Evolutionary conservation across 2,113 vertebrate genomes (phyloP).

Genomic region (rat (Rattus norvegicus)): GRCr8 NC_086019.1:225734501-225735000

Average conservation of each 20-base stretch:
- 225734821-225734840: constrained; percentile 30
- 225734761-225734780: background rate
- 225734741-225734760: constrained; percentile 59
- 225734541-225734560: background rate
- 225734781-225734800: constrained; percentile 34
- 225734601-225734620: constrained; percentile 16
- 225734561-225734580: background rate
- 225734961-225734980: background rate
- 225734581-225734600: constrained; percentile 30
- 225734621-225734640: constrained; percentile 57
- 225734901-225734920: background rate
- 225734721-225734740: constrained; percentile 57
- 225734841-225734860: constrained; percentile 32
- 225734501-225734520: background rate
- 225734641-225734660: constrained; percentile 36
- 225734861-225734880: background rate
- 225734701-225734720: constrained; percentile 54
- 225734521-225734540: constrained; percentile 35
- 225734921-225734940: background rate
- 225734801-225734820: constrained; percentile 32
- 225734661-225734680: constrained; percentile 43
- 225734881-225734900: background rate
- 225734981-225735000: background rate
- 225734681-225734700: constrained; percentile 49
- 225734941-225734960: background rate